phyloP scores from a whole-genome alignment of 2,113 vertebrate genomes.

The Hassar affinis region DNA sequence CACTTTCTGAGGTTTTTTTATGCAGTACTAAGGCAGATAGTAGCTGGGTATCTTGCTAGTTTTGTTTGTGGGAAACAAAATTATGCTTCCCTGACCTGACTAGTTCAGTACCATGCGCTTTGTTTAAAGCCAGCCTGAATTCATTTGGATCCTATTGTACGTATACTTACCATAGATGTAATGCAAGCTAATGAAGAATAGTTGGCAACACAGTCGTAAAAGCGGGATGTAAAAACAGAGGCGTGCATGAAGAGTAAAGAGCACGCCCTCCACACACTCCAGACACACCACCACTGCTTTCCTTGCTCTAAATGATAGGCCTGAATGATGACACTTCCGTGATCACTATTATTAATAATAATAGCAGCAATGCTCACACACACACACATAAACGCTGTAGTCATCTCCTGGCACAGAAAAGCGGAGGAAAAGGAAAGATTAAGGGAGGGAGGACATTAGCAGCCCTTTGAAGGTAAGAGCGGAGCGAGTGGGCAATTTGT shows the following conservation, averaged over 20 bases:
- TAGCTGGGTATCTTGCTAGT: neutral
- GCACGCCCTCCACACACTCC: conserved; percentile 14
- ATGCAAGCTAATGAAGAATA: neutral
- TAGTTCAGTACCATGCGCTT: neutral
- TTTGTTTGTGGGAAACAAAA: too few species aligned
- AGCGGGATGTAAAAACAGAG: neutral
- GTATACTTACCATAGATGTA: neutral
- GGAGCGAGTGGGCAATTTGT: conserved; percentile 57
- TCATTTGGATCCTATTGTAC: neutral
- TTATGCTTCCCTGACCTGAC: too few species aligned
- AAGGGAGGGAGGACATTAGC: conserved; percentile 31
- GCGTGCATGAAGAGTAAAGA: conserved; percentile 1
- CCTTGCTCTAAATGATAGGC: conserved; percentile 39
- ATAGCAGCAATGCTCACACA: conserved; percentile 38
- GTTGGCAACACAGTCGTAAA: neutral
- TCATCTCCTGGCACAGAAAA: conserved; percentile 47
- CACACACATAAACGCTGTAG: conserved; percentile 32
- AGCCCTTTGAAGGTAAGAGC: conserved; percentile 58
- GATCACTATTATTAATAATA: conserved; percentile 48
- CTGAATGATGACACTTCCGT: conserved; percentile 27
- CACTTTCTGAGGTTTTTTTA: neutral
- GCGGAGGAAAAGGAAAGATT: conserved; percentile 38
- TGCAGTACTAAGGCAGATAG: neutral
- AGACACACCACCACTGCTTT: conserved; percentile 42
- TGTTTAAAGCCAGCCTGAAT: neutral